Evolutionary conservation across 2,113 vertebrate species (phyloP).

Genomic region (Nettapus auritus): DNA sequence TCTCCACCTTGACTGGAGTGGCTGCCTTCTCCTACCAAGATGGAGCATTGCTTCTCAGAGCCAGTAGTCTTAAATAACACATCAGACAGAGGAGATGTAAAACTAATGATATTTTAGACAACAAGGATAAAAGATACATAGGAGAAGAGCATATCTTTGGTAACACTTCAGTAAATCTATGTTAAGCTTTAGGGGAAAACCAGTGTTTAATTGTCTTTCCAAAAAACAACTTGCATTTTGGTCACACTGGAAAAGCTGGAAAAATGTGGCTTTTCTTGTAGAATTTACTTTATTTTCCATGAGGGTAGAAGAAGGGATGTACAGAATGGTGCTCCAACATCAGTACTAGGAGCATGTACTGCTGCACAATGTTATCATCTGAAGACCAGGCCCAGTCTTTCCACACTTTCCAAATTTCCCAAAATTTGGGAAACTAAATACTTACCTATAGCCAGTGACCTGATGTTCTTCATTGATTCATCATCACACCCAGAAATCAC

Average conservation of each 20-base stretch:
- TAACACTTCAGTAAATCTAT: neutral
- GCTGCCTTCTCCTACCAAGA: neutral
- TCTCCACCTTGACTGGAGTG: neutral
- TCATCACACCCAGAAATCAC: rapidly evolving
- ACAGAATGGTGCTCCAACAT: rapidly evolving
- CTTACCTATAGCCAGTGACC: neutral
- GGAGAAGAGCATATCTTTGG: neutral
- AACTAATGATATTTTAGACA: neutral
- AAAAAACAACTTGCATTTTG: neutral
- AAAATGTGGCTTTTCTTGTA: neutral
- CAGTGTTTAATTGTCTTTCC: neutral
- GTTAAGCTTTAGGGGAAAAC: neutral
- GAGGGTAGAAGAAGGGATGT: neutral
- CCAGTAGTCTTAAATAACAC: rapidly evolving
- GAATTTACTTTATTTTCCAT: neutral
- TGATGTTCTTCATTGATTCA: neutral
- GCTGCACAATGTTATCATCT: neutral
- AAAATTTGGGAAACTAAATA: neutral
- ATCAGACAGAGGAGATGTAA: neutral
- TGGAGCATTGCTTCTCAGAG: neutral
- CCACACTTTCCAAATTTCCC: too few species aligned
- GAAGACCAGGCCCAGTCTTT: neutral
- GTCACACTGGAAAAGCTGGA: neutral
- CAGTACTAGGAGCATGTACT: neutral
- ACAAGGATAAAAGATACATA: neutral